A percentile compares a stretch with the other conserved stretches of the same genome.
phyloP scores from a whole-genome alignment of 2,797 vertebrate genomes.

The Esox lucius region DNA sequence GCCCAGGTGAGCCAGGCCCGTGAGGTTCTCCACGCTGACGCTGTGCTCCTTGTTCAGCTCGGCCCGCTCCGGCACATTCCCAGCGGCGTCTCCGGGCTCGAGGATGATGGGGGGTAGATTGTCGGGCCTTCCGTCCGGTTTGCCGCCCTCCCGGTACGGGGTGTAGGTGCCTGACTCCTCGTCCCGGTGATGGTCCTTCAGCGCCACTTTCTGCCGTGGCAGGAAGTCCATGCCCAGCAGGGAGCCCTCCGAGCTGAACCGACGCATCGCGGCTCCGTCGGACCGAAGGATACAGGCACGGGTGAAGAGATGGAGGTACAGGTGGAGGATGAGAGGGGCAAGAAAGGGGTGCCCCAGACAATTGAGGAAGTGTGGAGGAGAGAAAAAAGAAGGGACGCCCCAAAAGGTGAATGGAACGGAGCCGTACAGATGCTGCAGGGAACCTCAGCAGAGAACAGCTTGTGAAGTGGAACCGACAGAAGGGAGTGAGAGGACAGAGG shows the following conservation, averaged over 20 bases:
- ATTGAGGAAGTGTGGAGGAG: not conserved
- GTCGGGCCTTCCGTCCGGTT: rapidly evolving
- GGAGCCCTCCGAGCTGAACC: conserved; percentile 78
- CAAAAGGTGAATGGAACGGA: conserved; percentile 13
- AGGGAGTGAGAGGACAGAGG: not conserved
- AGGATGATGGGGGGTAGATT: conserved; percentile 29
- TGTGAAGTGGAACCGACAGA: not conserved
- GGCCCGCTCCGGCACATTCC: not conserved
- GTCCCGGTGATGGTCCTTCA: conserved; percentile 31
- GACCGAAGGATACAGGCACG: not conserved
- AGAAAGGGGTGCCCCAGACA: no score
- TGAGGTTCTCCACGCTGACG: conserved; percentile 66
- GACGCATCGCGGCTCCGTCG: conserved; percentile 56
- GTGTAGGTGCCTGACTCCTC: conserved; percentile 28
- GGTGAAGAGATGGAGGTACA: not conserved
- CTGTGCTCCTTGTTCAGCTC: conserved; percentile 65
- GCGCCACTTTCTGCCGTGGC: conserved; percentile 55
- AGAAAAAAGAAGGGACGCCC: conserved; percentile 1
- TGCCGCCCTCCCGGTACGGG: not conserved
- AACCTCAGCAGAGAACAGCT: conserved; percentile 16
- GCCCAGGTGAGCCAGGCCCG: conserved; percentile 32
- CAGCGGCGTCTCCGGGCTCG: conserved; percentile 19
- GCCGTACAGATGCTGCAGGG: not conserved
- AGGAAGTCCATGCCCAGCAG: conserved; percentile 73
- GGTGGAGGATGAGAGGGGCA: not conserved